phyloP scores from a whole-genome alignment of 2,888 invertebrate species.

The Dryocosmus kuriphilus region DNA sequence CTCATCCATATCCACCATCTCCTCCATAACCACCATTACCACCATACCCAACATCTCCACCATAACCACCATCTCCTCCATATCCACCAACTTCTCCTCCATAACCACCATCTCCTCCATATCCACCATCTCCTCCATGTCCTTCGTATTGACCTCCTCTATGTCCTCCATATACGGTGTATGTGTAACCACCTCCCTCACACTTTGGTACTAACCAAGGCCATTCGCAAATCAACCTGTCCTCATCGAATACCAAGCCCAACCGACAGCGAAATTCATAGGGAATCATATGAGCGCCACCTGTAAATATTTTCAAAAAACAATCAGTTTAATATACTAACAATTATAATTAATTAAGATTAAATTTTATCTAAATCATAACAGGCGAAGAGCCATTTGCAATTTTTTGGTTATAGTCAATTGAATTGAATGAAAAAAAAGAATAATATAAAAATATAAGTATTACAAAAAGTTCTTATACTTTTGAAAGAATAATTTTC shows the following conservation, averaged over 20 bases:
- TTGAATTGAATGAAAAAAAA: too few relatives aligned
- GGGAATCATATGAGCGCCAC: constrained; percentile 79
- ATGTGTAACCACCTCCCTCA: constrained; percentile 79
- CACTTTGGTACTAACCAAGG: constrained; percentile 87
- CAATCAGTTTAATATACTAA: neutral
- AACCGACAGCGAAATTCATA: constrained; percentile 91
- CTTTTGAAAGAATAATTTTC: too few relatives aligned
- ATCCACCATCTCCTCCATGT: too few relatives aligned
- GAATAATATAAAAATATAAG: too few relatives aligned
- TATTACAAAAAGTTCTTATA: too few relatives aligned
- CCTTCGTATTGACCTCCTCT: too few relatives aligned
- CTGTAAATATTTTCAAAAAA: constrained; percentile 57
- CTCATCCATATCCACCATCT: too few relatives aligned
- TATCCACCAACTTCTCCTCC: too few relatives aligned
- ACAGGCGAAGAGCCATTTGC: constrained; percentile 91
- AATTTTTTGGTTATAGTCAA: constrained; percentile 90
- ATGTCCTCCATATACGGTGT: constrained; percentile 63
- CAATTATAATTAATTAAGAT: neutral
- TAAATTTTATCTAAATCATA: constrained; percentile 82
- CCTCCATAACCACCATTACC: too few relatives aligned
- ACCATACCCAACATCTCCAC: too few relatives aligned
- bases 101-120: too few relatives aligned
- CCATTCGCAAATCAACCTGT: constrained; percentile 87
- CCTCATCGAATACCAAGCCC: constrained; percentile 87
- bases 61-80: too few relatives aligned